These are phyloP conservation scores for Galerucella calmariensis DNA, from an alignment of 2,888 invertebrate genomes.

Conservation along the genomic window DNA sequence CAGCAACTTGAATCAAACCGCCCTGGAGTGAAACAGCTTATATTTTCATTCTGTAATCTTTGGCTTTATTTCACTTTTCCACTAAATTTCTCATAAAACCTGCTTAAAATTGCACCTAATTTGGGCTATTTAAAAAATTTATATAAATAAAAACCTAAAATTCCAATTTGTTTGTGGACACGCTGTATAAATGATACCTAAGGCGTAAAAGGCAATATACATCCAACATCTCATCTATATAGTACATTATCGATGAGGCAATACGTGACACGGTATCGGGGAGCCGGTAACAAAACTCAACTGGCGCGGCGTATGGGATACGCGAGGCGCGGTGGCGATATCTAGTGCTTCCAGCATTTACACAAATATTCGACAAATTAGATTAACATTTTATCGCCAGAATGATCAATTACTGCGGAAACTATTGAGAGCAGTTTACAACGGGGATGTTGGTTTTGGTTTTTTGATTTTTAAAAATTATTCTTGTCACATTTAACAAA, in stretches of 20 bases:
- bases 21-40: too few species aligned
- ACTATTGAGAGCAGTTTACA: conserved; percentile 35
- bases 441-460: too few species aligned
- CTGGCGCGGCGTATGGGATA: conserved; percentile 23
- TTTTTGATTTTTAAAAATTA: neutral
- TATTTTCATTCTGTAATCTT: too few species aligned
- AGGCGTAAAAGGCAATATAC: conserved; percentile 49
- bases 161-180: neutral
- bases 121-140: too few species aligned
- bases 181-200: conserved; percentile 21
- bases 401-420: conserved; percentile 35
- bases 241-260: conserved; percentile 57
- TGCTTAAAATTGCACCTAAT: too few species aligned
- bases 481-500: too few species aligned
- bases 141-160: neutral
- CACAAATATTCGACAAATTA: conserved; percentile 50
- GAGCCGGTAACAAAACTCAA: conserved; percentile 38
- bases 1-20: too few species aligned
- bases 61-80: too few species aligned
- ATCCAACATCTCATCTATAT: conserved; percentile 48
- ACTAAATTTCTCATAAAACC: too few species aligned
- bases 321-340: conserved; percentile 26
- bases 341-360: conserved; percentile 46
- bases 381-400: conserved; percentile 45
- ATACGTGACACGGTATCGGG: conserved; percentile 36